Percentiles rank a stretch among this genome's conserved stretches.
Conservation (phyloP, 2,113 vertebrate genomes). For the Pelvicachromis taeniatus region DNA sequence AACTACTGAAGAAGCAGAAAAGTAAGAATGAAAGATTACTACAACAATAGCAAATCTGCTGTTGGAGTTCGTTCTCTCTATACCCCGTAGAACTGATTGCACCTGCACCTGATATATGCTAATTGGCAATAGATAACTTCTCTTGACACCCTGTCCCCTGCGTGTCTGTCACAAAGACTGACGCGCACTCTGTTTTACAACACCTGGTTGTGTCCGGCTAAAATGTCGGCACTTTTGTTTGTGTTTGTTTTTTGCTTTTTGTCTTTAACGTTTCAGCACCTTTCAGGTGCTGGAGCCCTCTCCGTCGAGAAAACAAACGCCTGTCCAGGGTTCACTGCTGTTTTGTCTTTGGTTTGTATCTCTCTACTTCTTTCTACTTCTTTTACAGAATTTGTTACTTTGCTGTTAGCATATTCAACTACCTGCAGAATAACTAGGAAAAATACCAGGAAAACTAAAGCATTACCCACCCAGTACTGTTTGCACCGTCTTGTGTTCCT, state of each 20-base stretch:
- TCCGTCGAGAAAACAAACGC: not conserved
- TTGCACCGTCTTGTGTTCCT: not conserved
- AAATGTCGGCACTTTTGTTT: not conserved
- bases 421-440: not conserved
- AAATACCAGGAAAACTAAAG: not conserved
- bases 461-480: not conserved
- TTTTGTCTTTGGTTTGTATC: not conserved
- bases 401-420: not conserved
- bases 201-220: not conserved
- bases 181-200: fast-evolving
- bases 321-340: not conserved
- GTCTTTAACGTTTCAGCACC: not conserved
- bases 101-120: not conserved
- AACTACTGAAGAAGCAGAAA: not conserved
- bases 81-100: not conserved
- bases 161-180: not conserved
- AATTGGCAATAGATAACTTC: not conserved
- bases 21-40: not conserved
- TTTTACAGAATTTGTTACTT: not conserved
- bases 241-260: not conserved
- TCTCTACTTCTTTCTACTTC: not conserved
- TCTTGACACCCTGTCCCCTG: not conserved
- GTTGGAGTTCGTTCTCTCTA: not conserved
- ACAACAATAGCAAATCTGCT: not conserved
- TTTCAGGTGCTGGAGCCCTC: not conserved